A percentile compares a stretch with the other conserved stretches of the same genome.
Conservation (phyloP, 1,140 invertebrate species). For the Aphidius ervi region DNA sequence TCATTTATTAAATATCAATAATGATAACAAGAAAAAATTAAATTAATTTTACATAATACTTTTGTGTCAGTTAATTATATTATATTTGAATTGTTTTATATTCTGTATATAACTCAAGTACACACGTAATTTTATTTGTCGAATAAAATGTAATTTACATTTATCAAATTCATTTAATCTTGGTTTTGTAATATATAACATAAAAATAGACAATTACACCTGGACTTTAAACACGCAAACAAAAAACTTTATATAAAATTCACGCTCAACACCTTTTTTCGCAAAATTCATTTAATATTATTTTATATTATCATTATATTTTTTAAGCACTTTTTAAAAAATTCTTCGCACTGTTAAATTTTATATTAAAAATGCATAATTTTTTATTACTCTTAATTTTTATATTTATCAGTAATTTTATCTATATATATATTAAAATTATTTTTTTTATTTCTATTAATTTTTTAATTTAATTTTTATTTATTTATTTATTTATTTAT, state of each 20-base stretch:
- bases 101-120: no score
- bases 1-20: no score
- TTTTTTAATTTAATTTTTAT: not conserved
- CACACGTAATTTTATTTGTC: conserved; percentile 4
- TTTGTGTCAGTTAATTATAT: no score
- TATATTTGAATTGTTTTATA: no score
- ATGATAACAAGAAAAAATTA: no score
- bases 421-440: no score
- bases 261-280: conserved; percentile 11
- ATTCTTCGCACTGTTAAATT: not conserved
- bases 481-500: not conserved
- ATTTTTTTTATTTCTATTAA: conserved; percentile 11
- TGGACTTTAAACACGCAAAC: conserved; percentile 6
- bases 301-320: no score
- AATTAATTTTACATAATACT: no score
- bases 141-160: conserved; percentile 13
- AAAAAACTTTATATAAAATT: not conserved
- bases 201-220: conserved; percentile 1
- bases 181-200: not conserved
- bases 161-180: conserved; percentile 12
- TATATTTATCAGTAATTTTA: no score
- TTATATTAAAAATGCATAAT: not conserved
- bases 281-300: conserved; percentile 9
- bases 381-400: no score
- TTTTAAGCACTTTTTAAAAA: no score